phyloP scores from a whole-genome alignment of 2,113 vertebrate species.

The Ginglymostoma cirratum region DNA sequence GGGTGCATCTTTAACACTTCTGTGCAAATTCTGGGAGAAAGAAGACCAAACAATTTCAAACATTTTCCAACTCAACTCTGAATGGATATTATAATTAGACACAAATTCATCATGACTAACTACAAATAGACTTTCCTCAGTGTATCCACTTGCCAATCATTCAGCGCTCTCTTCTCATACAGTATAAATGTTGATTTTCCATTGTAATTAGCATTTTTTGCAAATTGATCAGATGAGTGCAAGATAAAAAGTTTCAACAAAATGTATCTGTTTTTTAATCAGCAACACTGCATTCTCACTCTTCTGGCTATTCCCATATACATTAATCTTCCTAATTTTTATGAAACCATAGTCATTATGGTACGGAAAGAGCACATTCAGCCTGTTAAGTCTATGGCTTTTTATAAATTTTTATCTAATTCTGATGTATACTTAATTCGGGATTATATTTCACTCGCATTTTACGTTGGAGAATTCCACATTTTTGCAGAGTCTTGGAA shows the following conservation, averaged over 20 bases:
- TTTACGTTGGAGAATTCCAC: neutral
- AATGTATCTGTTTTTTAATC: neutral
- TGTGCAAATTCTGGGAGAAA: neutral
- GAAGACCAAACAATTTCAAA: neutral
- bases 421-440: neutral
- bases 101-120: neutral
- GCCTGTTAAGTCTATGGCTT: neutral
- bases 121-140: neutral
- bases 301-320: no score
- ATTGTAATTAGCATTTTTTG: no score
- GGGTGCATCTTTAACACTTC: neutral
- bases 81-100: neutral
- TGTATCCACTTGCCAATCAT: neutral
- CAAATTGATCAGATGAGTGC: no score
- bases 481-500: neutral
- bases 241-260: no score
- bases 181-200: neutral
- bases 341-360: no score
- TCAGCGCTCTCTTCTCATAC: neutral
- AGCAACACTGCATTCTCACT: neutral
- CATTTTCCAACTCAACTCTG: neutral
- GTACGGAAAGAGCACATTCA: no score
- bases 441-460: neutral
- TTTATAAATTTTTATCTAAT: neutral
- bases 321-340: neutral